Evolutionary conservation across 2,888 invertebrate genomes (phyloP).

Genomic region (Epiblema foenella): DNA sequence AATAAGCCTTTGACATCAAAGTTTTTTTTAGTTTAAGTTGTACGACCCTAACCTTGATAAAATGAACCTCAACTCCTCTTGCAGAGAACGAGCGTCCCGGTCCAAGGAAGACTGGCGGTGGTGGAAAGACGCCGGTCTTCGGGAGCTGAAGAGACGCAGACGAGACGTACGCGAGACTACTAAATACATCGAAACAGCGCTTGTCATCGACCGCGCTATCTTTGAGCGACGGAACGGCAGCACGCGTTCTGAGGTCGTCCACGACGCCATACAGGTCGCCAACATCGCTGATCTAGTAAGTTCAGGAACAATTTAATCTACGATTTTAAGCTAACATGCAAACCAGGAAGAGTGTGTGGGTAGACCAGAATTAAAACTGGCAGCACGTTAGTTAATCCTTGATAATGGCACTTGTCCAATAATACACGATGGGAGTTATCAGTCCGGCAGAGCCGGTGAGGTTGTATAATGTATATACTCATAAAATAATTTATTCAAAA

Average conservation of each 20-base stretch:
- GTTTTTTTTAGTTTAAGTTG: too few species aligned
- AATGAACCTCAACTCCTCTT: conserved; percentile 34
- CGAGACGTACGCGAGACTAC: conserved; percentile 95
- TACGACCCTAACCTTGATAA: too few species aligned
- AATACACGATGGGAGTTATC: too few species aligned
- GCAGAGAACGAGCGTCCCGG: conserved; percentile 57
- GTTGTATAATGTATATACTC: too few species aligned
- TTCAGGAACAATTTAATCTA: conserved; percentile 48
- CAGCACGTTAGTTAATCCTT: too few species aligned
- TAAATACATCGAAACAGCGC: conserved; percentile 97
- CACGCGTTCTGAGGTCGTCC: conserved; percentile 93
- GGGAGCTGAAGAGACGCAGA: conserved; percentile 69
- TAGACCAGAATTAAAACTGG: too few species aligned
- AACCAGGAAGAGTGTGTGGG: too few species aligned
- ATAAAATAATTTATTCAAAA: too few species aligned
- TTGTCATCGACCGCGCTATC: conserved; percentile 98
- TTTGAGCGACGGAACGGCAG: conserved; percentile 96
- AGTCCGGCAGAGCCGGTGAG: too few species aligned
- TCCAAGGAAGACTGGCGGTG: conserved; percentile 71
- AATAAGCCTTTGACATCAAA: too few species aligned
- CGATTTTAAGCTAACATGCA: too few species aligned
- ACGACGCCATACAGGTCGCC: conserved; percentile 98
- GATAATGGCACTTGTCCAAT: too few species aligned
- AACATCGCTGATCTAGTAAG: conserved; percentile 98
- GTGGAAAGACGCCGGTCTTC: conserved; percentile 73